Conservation (phyloP, 2,113 vertebrate species). For the Periophthalmus modestus region DNA sequence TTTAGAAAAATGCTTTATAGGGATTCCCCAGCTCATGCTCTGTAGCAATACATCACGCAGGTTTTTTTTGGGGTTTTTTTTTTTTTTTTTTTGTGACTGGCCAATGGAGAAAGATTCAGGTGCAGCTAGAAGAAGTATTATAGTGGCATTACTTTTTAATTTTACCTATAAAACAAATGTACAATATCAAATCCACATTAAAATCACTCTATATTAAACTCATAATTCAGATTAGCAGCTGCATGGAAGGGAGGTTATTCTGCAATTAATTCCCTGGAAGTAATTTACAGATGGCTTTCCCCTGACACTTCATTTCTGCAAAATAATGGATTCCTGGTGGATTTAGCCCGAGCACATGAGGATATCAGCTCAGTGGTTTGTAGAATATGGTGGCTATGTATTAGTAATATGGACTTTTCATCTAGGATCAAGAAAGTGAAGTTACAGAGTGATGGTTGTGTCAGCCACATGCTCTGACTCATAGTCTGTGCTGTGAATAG, state of each 20-base stretch:
- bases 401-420: slow-evolving; percentile 48
- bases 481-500: slow-evolving; percentile 64
- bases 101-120: neutral
- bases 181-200: slow-evolving; percentile 21
- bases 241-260: slow-evolving; percentile 4
- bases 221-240: neutral
- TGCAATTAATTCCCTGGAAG: slow-evolving; percentile 17
- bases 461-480: slow-evolving; percentile 67
- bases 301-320: slow-evolving; percentile 7
- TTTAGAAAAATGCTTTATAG: too few species aligned
- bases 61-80: too few species aligned
- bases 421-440: slow-evolving; percentile 49
- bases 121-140: neutral
- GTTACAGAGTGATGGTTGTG: slow-evolving; percentile 58
- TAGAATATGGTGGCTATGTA: slow-evolving; percentile 5
- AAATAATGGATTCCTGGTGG: slow-evolving; percentile 21
- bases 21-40: too few species aligned
- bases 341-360: slow-evolving; percentile 24
- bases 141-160: neutral
- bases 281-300: slow-evolving; percentile 14
- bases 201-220: slow-evolving; percentile 20
- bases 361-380: slow-evolving; percentile 15
- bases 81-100: too few species aligned
- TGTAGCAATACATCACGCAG: too few species aligned
- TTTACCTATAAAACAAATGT: neutral